A percentile compares a stretch with the other conserved stretches of the same genome.
phyloP scores from a whole-genome alignment of 1,140 invertebrate species.

The Probaryconus sp. region DNA sequence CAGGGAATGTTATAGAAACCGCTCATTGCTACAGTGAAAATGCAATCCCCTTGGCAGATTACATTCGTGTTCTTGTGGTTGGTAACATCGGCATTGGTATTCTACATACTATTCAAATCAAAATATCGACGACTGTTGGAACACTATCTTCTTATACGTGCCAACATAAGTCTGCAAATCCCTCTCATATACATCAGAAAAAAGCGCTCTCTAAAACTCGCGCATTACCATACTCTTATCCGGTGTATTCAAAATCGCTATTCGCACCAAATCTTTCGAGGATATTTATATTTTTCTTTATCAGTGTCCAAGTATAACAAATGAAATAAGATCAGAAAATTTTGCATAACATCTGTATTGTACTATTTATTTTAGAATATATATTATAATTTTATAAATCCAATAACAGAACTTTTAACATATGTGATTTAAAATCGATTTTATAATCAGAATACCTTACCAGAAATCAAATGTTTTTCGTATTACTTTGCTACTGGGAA shows the following conservation, averaged over 20 bases:
- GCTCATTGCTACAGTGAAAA: constrained; percentile 43
- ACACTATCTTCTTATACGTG: constrained; percentile 48
- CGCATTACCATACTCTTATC: constrained; percentile 45
- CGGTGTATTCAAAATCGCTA: constrained; percentile 12
- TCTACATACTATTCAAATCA: constrained; percentile 49
- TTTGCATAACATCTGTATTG: too few species aligned
- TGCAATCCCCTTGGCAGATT: constrained; percentile 56
- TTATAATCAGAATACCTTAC: too few species aligned
- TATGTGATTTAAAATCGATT: too few species aligned
- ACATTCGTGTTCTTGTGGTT: constrained; percentile 55
- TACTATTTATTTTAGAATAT: too few species aligned
- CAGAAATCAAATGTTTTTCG: too few species aligned
- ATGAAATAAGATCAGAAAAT: too few species aligned
- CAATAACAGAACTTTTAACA: too few species aligned
- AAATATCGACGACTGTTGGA: constrained; percentile 53
- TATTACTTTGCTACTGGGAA: too few species aligned
- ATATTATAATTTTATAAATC: too few species aligned
- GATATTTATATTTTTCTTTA: too few species aligned
- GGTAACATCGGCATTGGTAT: constrained; percentile 53
- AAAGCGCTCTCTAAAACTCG: constrained; percentile 35
- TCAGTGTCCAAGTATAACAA: too few species aligned
- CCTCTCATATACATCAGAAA: constrained; percentile 32
- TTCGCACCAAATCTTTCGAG: constrained; percentile 12
- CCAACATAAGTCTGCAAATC: constrained; percentile 46
- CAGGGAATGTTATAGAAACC: constrained; percentile 45